phyloP scores from a whole-genome alignment of 2,888 invertebrate genomes.

The Heliconius aoede region DNA sequence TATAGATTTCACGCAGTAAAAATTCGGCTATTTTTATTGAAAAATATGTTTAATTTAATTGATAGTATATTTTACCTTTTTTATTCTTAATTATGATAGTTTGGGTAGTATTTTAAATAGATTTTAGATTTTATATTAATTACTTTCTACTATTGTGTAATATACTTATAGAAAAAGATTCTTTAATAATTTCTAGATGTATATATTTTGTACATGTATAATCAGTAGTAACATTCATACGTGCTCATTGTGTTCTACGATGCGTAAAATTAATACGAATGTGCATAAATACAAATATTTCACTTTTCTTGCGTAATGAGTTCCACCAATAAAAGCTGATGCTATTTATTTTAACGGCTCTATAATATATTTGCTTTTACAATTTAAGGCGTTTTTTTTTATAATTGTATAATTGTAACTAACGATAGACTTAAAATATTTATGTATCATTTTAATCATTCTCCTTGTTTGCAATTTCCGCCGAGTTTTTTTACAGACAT shows the following conservation, averaged over 20 bases:
- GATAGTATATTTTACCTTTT: too few relatives aligned
- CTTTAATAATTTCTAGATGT: neutral
- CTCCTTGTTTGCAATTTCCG: too few relatives aligned
- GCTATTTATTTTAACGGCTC: slow-evolving; percentile 24
- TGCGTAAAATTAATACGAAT: slow-evolving; percentile 16
- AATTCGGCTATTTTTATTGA: neutral
- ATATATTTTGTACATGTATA: neutral
- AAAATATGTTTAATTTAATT: neutral
- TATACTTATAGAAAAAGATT: neutral
- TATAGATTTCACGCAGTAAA: neutral
- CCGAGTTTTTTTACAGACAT: too few relatives aligned
- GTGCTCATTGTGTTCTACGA: neutral
- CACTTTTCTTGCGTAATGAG: neutral
- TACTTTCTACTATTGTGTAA: neutral
- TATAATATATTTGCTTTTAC: neutral
- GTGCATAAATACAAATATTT: neutral
- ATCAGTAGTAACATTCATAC: neutral
- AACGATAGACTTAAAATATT: too few relatives aligned
- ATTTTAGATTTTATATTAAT: neutral
- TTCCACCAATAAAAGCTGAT: neutral
- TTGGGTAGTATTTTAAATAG: neutral
- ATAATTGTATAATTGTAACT: too few relatives aligned
- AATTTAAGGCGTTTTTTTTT: neutral
- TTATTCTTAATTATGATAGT: neutral
- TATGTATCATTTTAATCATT: too few relatives aligned